Evolutionary conservation across 2,888 invertebrate species (phyloP), one percentile per base, ranked within the genome.

Genomic region (Drosophila demipolita): DNA sequence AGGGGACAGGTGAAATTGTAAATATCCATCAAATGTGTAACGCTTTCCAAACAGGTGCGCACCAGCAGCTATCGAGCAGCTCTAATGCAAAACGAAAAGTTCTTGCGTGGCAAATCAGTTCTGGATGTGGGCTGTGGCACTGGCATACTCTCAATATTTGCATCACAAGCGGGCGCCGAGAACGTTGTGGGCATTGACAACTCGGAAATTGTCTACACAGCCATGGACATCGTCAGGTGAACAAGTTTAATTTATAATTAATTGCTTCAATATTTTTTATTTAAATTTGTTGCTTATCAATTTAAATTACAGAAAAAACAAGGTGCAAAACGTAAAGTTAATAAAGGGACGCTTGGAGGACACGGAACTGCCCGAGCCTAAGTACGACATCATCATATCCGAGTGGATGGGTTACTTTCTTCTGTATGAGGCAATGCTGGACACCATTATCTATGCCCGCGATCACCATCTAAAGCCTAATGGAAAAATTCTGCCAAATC

Each of bases 321-420:
- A 93, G 55, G 82, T 93, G 15, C 59, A 96, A 73, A 95, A 94
- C 80, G 96, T 99, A 48, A 95, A 95, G 73, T 94, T 98, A 63
- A 94, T 98, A 0, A 98, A 97, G 93, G 98, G 98, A 0, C 95
- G 96, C 83, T 93, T 99, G 32, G 99, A 99, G 93, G 96, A 98
- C 81, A 96, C 97, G 6, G 94, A 94, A 61, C 92, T 98, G 55
- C 96, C 97, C 1, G 82, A 91, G 11, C 95, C 96, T 64, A 96
- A 96, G 93, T 96, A 97, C 42, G 99, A 99, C 92, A 95, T 98
- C 7, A 97, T 99, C 80, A 96, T 99, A 4, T 99, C 99, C 0
- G 99, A 99, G 93, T 99, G 99, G 98, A 99, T 99, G 99, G 99
- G 99, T 0, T 99, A 99, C 92, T 99, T 99, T 92, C 94, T 99